A percentile compares a stretch with the other conserved stretches of the same genome.
These are phyloP conservation scores for Lypha dubia DNA, from an alignment of 2,888 invertebrate species.

Conservation along the genomic window DNA sequence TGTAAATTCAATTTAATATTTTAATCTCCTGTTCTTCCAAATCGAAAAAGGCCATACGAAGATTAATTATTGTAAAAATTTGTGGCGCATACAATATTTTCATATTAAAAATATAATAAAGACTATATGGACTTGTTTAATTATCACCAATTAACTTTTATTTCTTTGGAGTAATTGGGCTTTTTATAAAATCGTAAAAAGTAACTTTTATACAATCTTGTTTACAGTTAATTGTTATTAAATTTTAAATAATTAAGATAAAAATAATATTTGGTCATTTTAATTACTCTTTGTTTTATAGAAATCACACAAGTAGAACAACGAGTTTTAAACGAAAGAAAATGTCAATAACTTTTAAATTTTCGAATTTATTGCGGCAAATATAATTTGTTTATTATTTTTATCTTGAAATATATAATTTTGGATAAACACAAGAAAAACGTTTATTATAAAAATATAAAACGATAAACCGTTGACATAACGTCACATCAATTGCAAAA, in stretches of 20 bases:
- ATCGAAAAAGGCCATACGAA: too few relatives aligned
- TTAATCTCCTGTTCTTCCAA: too few relatives aligned
- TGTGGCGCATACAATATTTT: not conserved
- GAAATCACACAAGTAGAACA: slow-evolving; percentile 5
- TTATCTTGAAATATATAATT: slow-evolving; percentile 15
- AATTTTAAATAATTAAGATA: slow-evolving; percentile 3
- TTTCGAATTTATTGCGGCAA: slow-evolving; percentile 1
- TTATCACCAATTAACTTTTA: slow-evolving; percentile 19
- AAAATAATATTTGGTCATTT: slow-evolving; percentile 10
- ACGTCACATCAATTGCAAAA: too few relatives aligned
- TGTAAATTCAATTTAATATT: too few relatives aligned
- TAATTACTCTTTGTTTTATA: slow-evolving; percentile 40
- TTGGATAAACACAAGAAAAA: not conserved
- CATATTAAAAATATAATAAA: not conserved
- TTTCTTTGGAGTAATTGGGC: not conserved
- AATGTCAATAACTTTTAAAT: slow-evolving; percentile 7
- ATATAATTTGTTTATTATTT: not conserved
- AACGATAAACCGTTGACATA: not conserved
- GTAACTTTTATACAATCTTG: slow-evolving; percentile 6
- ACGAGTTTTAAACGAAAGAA: not conserved
- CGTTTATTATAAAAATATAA: not conserved
- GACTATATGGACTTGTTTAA: not conserved
- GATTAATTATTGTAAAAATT: not conserved
- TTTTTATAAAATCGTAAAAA: not conserved
- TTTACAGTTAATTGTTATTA: not conserved